Evolutionary conservation across 2,888 invertebrate species (phyloP).

Genomic region (Agrochola litura): DNA sequence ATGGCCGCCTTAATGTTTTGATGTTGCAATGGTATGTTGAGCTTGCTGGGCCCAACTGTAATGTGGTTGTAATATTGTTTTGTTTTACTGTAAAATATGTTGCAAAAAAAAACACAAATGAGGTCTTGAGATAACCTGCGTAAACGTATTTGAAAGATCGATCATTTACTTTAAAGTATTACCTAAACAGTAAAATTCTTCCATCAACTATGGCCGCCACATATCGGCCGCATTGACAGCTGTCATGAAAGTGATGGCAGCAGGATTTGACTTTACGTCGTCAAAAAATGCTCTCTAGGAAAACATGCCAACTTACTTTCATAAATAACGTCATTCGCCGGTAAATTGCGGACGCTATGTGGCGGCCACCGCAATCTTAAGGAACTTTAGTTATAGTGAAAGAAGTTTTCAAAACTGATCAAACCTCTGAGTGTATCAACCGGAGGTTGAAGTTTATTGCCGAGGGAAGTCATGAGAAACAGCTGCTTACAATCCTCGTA

Average conservation of each 20-base stretch:
- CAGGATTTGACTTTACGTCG: too few relatives aligned
- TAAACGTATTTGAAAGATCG: not conserved
- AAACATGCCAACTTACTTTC: too few relatives aligned
- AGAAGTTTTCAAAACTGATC: not conserved
- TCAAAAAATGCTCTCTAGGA: too few relatives aligned
- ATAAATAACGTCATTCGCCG: not conserved
- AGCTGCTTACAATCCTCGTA: not conserved
- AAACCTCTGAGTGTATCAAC: not conserved
- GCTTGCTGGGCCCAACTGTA: not conserved
- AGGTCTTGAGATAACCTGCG: not conserved
- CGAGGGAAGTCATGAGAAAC: not conserved
- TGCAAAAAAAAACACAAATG: not conserved
- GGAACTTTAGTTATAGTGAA: not conserved
- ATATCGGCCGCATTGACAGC: too few relatives aligned
- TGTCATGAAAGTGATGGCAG: too few relatives aligned
- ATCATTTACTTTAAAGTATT: not conserved
- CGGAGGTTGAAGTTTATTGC: not conserved
- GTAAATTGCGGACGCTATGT: not conserved
- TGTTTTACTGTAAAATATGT: not conserved
- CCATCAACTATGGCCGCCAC: too few relatives aligned
- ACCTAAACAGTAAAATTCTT: not conserved
- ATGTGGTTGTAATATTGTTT: conserved; percentile 7
- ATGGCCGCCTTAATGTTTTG: conserved; percentile 46
- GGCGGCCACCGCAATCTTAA: not conserved
- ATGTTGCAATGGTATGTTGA: conserved; percentile 41